Evolutionary conservation across 1,140 invertebrate genomes (phyloP).

Genomic region (Drosophila grimshawi): DNA sequence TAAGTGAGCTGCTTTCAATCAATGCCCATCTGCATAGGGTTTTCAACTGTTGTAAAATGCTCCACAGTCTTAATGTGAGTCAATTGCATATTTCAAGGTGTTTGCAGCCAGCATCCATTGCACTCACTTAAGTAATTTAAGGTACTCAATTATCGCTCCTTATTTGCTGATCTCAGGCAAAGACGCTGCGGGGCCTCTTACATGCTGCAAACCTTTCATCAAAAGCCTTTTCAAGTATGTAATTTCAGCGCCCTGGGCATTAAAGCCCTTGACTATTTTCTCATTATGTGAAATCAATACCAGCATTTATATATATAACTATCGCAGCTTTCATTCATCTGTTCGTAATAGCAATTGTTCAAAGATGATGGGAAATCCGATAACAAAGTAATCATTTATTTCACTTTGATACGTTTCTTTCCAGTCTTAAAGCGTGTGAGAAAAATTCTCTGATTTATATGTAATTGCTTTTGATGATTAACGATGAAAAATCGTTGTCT

Average conservation of each 20-base stretch:
- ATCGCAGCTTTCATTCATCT: conserved; percentile 28
- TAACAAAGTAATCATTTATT: conserved; percentile 19
- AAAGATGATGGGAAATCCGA: conserved; percentile 30
- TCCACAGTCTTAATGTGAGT: not conserved
- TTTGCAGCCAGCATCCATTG: not conserved
- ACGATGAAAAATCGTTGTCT: not conserved
- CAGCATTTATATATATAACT: conserved; percentile 58
- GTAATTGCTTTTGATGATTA: not conserved
- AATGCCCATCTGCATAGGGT: not conserved
- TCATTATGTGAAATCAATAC: conserved; percentile 72
- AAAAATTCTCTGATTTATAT: not conserved
- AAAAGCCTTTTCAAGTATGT: conserved; percentile 56
- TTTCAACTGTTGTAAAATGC: not conserved
- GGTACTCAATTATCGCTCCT: conserved; percentile 41
- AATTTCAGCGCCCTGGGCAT: conserved; percentile 32
- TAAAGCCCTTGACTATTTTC: conserved; percentile 41
- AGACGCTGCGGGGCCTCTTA: conserved; percentile 34
- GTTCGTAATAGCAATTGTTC: conserved; percentile 33
- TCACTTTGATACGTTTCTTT: conserved; percentile 17
- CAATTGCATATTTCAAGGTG: conserved; percentile 11
- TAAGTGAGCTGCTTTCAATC: not conserved
- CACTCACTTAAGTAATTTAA: conserved; percentile 28
- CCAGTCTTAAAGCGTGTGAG: conserved; percentile 8
- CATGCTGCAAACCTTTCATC: conserved; percentile 46
- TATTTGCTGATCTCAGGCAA: conserved; percentile 21